Conservation (phyloP, 2,888 invertebrate genomes). For the Argynnis bischoffii region DNA sequence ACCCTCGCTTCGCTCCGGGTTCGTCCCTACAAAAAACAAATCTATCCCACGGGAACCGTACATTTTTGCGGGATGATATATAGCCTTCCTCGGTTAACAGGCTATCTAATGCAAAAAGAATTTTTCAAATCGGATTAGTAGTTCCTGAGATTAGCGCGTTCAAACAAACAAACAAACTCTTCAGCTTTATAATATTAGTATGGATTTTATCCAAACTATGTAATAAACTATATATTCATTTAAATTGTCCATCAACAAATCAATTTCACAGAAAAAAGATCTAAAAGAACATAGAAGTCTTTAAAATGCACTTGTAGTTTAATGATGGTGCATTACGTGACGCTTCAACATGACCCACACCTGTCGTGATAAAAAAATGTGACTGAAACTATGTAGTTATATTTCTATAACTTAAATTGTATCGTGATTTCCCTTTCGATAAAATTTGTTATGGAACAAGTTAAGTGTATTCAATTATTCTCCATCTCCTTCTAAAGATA, state of each 20-base stretch:
- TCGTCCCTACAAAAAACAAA: too few species aligned
- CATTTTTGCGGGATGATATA: too few species aligned
- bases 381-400: slow-evolving; percentile 33
- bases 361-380: slow-evolving; percentile 46
- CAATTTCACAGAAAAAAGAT: slow-evolving; percentile 15
- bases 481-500: neutral
- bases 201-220: too few species aligned
- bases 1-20: too few species aligned
- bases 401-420: slow-evolving; percentile 32
- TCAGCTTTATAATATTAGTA: too few species aligned
- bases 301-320: slow-evolving; percentile 18
- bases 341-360: slow-evolving; percentile 58
- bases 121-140: too few species aligned
- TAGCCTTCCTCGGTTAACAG: too few species aligned
- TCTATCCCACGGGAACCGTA: too few species aligned
- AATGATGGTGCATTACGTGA: slow-evolving; percentile 31
- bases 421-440: slow-evolving; percentile 6
- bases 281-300: neutral
- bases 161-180: too few species aligned
- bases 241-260: slow-evolving; percentile 13
- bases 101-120: too few species aligned
- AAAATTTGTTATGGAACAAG: slow-evolving; percentile 19
- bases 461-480: neutral
- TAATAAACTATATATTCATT: too few species aligned
- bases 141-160: too few species aligned